Evolutionary conservation across 30 jellyfish, hydroid and myxozoan species (phyloP), one percentile per base, ranked within the genome.

Genomic region (Pseudorhiza aurosa): DNA sequence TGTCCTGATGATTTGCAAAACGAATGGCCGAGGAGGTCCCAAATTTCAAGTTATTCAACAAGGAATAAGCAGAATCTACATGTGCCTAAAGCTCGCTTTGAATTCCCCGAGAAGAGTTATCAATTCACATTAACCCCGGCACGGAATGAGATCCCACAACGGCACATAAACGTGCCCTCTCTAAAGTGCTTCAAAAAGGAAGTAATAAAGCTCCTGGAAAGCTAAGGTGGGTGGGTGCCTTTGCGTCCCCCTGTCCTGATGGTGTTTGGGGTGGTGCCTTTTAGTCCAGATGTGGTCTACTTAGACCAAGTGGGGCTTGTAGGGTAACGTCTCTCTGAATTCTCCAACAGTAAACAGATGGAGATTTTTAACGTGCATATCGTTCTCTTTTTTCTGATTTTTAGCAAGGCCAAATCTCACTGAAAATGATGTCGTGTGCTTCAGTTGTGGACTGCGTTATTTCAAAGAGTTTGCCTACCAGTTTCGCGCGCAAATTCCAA

Each of bases 381-480:
- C 15, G 60, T 4, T 46, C 19, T 6, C 21, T 12, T 46, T 4
- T 14, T 4, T 21, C 24, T 53, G 19, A 12, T 53, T 51, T 30
- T 11, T 53, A 85, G 90, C 74, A 1, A 28, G 63, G 8, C 77
- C 72, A 26, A 42, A 32, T 21, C 75, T 87, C 30, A 42, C 81
- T 0, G 72, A 77, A 21, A 58, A 58, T 47, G 88, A 60, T 22
- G 49, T 76, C 8, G 75, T 87, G 14, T 87, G 96, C 83, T 72
- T 45, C 68, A 59, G 82, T 17, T 87, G 96, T 63, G 93, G 89
- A 5, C 43, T 87, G 80, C 77, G 73, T 11, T 63, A 33, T 24
- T 77, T 87, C 75, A 75, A 64, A 49, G 93, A 77, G 40, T 62
- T 87, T 8, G 93, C 87, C 36, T 77, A 65, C 47, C 91, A 87